phyloP scores from a whole-genome alignment of 1,140 invertebrate genomes.

The Polyergus mexicanus region DNA sequence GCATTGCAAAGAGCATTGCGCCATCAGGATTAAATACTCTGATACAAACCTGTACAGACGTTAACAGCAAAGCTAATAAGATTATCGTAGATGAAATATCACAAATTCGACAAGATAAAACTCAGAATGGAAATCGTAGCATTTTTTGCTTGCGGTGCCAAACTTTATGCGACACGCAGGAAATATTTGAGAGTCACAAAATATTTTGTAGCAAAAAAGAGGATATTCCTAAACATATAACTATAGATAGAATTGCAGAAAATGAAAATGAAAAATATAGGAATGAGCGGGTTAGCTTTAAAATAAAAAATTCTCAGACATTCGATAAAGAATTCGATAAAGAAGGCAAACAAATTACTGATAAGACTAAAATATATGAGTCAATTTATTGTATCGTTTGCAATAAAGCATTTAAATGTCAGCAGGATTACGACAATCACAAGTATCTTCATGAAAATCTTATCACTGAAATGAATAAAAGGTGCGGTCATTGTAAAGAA shows the following conservation, averaged over 20 bases:
- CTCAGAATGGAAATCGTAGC: not conserved
- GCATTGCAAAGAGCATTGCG: constrained; percentile 46
- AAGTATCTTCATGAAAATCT: constrained; percentile 8
- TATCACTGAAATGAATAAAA: constrained; percentile 60
- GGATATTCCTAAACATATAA: not conserved
- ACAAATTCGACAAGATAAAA: constrained; percentile 15
- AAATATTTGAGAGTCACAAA: constrained; percentile 74
- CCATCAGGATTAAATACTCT: constrained; percentile 70
- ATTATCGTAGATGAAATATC: constrained; percentile 15
- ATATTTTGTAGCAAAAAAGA: constrained; percentile 58
- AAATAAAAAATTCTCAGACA: constrained; percentile 26
- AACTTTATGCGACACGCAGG: constrained; percentile 61
- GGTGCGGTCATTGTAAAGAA: constrained; percentile 80
- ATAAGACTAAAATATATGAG: constrained; percentile 24
- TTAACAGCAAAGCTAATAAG: constrained; percentile 35
- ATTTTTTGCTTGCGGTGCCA: constrained; percentile 67
- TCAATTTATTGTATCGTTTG: constrained; percentile 5
- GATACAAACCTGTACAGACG: constrained; percentile 63
- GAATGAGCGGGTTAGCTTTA: not conserved
- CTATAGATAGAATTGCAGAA: not conserved
- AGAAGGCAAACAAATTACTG: constrained; percentile 45
- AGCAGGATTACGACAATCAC: constrained; percentile 37
- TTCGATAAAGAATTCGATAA: constrained; percentile 25
- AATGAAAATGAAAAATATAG: not conserved
- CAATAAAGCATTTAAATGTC: constrained; percentile 15